Conservation (phyloP, 53 echinoderm and acorn worm species). For the Stichopus horrens region DNA sequence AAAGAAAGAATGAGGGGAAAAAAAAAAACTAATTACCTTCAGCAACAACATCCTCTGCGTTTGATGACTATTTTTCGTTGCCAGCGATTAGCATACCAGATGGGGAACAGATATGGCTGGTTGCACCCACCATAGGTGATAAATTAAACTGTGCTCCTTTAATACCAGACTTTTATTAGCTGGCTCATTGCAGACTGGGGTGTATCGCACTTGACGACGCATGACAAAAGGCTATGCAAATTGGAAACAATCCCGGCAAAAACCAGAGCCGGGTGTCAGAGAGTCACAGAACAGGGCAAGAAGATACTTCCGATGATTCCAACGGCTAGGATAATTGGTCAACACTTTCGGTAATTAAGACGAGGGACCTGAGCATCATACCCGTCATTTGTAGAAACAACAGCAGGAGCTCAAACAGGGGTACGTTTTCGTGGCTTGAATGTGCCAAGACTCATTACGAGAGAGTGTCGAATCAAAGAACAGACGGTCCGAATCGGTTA, state of each 20-base stretch:
- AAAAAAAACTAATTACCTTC: constrained; percentile 34
- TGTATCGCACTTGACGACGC: constrained; percentile 7
- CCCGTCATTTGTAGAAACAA: too few species aligned
- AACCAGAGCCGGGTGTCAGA: neutral
- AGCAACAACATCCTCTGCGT: constrained; percentile 29
- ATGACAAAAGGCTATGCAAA: constrained; percentile 14
- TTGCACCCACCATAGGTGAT: constrained; percentile 34
- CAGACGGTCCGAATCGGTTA: too few species aligned
- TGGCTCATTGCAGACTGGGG: neutral
- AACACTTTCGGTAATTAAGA: constrained; percentile 27
- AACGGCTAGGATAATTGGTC: constrained; percentile 6
- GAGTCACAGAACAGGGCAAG: neutral
- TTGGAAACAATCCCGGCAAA: neutral
- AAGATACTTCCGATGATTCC: neutral
- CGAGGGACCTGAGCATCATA: neutral
- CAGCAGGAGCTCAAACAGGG: too few species aligned
- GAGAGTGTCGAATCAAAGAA: too few species aligned
- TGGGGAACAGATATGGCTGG: constrained; percentile 29
- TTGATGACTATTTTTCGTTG: neutral
- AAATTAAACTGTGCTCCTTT: constrained; percentile 30
- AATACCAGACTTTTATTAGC: constrained; percentile 37
- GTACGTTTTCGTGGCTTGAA: too few species aligned
- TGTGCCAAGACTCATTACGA: too few species aligned
- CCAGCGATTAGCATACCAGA: constrained; percentile 40
- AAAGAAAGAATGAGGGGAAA: neutral